phyloP scores from a whole-genome alignment of 2,797 vertebrate genomes.

The Pachyuromys duprasi region DNA sequence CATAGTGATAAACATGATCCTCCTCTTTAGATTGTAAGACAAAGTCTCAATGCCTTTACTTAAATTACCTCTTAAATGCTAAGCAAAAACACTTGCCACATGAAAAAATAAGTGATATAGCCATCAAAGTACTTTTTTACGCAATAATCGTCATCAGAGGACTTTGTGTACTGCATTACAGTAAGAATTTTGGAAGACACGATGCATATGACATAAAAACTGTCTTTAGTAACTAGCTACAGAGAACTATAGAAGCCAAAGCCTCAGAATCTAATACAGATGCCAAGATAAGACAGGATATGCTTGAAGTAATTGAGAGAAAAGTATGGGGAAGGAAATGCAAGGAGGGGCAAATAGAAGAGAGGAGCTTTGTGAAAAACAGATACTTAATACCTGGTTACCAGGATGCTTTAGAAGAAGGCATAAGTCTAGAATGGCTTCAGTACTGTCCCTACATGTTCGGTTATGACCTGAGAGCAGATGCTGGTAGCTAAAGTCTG shows the following conservation, averaged over 20 bases:
- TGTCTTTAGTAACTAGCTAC: neutral
- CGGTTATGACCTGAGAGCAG: neutral
- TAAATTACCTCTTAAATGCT: neutral
- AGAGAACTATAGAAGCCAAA: neutral
- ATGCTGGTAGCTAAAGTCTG: accelerated
- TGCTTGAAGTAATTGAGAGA: neutral
- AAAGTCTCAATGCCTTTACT: neutral
- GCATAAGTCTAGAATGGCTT: too few relatives aligned
- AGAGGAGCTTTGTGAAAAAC: neutral
- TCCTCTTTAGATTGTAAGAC: neutral
- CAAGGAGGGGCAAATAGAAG: neutral
- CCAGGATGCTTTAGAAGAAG: neutral
- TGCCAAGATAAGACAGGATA: neutral
- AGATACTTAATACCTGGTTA: neutral
- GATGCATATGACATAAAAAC: neutral
- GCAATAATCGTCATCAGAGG: neutral
- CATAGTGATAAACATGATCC: neutral
- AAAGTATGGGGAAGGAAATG: neutral
- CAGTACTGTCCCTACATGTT: accelerated
- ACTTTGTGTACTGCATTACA: neutral
- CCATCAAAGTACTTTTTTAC: neutral
- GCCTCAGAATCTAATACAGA: neutral
- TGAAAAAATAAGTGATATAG: neutral
- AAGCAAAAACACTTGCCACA: neutral
- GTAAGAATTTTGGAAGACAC: neutral